phyloP scores from a whole-genome alignment of 2,113 vertebrate genomes.

The Rhadina sibilatrix region DNA sequence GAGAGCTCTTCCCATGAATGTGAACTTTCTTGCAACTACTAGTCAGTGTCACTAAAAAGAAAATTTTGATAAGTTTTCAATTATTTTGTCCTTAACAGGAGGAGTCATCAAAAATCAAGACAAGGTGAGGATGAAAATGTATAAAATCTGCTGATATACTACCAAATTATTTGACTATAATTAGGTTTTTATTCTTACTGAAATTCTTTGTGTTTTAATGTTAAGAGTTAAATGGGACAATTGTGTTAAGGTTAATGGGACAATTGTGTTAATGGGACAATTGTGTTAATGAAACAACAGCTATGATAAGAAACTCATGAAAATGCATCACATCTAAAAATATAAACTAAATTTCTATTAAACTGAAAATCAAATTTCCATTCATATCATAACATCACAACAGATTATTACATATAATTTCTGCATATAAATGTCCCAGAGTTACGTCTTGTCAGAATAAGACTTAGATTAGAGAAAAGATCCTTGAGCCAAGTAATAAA shows the following conservation, averaged over 20 bases:
- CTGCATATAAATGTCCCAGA: background rate
- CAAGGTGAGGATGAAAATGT: background rate
- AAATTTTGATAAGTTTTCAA: background rate
- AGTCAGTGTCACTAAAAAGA: background rate
- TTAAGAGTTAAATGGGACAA: background rate
- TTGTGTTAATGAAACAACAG: background rate
- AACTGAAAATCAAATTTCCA: background rate
- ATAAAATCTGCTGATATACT: background rate
- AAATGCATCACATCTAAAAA: background rate
- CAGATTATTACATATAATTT: background rate
- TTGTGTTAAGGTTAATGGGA: background rate
- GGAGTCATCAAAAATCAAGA: background rate
- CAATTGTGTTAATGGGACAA: background rate
- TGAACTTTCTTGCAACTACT: background rate
- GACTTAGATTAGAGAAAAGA: background rate
- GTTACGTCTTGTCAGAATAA: background rate
- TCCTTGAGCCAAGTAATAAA: background rate
- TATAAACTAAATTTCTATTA: background rate
- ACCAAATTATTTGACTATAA: background rate
- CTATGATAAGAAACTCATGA: background rate
- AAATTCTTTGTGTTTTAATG: background rate
- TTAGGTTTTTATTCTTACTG: background rate
- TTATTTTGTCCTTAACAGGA: background rate
- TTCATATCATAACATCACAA: background rate
- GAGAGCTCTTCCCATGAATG: accelerated